Percentiles rank a stretch among this genome's conserved stretches.
These are phyloP conservation scores for Aleiodes sp. DNA, from an alignment of 1,140 invertebrate species.

Conservation along the genomic window DNA sequence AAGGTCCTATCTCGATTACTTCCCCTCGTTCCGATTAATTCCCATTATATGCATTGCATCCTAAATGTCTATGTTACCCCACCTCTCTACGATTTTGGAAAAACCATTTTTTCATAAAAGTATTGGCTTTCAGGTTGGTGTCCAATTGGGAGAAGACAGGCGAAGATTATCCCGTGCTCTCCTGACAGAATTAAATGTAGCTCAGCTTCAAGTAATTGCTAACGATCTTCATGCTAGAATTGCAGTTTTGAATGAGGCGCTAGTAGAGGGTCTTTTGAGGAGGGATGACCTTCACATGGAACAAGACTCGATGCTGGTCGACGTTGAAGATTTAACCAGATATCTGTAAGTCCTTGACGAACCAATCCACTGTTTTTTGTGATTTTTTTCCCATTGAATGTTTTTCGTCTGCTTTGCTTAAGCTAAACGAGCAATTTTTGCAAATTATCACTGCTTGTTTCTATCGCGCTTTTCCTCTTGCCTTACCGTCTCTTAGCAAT, in stretches of 20 bases:
- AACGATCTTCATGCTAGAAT: conserved; percentile 95
- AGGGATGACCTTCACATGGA: conserved; percentile 96
- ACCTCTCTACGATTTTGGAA: too few relatives aligned
- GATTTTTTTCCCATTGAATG: background rate
- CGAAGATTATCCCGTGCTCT: conserved; percentile 83
- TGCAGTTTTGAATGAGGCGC: conserved; percentile 87
- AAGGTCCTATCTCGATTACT: too few relatives aligned
- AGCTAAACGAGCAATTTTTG: background rate
- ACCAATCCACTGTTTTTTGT: background rate
- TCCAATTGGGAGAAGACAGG: conserved; percentile 82
- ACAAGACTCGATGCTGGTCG: conserved; percentile 96
- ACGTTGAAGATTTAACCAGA: conserved; percentile 94
- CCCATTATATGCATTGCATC: too few relatives aligned
- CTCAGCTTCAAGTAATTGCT: conserved; percentile 94
- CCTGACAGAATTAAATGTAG: conserved; percentile 91
- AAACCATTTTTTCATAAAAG: conserved; percentile 31
- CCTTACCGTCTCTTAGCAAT: conserved; percentile 52
- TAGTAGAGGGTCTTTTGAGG: conserved; percentile 87
- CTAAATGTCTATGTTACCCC: too few relatives aligned
- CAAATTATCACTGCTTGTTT: conserved; percentile 10
- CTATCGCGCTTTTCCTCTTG: conserved; percentile 37
- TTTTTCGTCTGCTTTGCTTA: conserved; percentile 28
- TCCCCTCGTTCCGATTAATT: too few relatives aligned
- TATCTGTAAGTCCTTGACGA: conserved; percentile 77
- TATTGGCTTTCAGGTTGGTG: conserved; percentile 73